A percentile compares a stretch with the other conserved stretches of the same genome.
Conservation (phyloP, 2,888 invertebrate genomes). For the Phortica okadai region DNA sequence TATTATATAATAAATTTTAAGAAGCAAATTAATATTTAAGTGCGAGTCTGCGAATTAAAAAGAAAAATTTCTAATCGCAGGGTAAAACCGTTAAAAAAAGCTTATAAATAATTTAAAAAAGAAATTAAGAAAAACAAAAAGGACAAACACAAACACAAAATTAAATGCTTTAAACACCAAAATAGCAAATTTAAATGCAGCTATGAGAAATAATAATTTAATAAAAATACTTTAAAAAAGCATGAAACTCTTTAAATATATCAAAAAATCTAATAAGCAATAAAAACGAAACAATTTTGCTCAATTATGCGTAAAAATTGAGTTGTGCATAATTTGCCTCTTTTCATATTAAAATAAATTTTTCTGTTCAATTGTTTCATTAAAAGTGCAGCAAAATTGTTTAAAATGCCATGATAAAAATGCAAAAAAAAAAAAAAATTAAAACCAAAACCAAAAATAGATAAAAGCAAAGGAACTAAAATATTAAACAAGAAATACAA, state of each 20-base stretch:
- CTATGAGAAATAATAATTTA: background rate
- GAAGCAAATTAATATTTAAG: background rate
- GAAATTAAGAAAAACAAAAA: background rate
- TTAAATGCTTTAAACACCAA: conserved; percentile 33
- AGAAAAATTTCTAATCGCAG: background rate
- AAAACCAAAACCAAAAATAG: conserved; percentile 48
- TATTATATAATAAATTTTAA: background rate
- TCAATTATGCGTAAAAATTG: conserved; percentile 16
- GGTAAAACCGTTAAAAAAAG: too few species aligned
- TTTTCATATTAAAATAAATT: background rate
- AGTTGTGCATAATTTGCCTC: background rate
- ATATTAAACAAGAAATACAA: conserved; percentile 41
- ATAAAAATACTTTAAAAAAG: conserved; percentile 26
- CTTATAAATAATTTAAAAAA: background rate
- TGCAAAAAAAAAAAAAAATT: conserved; percentile 44
- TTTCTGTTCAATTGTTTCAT: background rate
- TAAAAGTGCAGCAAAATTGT: conserved; percentile 7
- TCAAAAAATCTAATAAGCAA: conserved; percentile 28
- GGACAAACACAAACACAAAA: conserved; percentile 10
- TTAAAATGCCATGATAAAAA: conserved; percentile 23
- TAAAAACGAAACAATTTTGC: conserved; percentile 31
- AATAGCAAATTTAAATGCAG: conserved; percentile 19
- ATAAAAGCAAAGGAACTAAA: conserved; percentile 41
- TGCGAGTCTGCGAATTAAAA: background rate
- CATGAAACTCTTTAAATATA: conserved; percentile 35